These are phyloP conservation scores for Brevipalpus yothersi DNA, from an alignment of 1,140 invertebrate genomes.

Conservation along the genomic window DNA sequence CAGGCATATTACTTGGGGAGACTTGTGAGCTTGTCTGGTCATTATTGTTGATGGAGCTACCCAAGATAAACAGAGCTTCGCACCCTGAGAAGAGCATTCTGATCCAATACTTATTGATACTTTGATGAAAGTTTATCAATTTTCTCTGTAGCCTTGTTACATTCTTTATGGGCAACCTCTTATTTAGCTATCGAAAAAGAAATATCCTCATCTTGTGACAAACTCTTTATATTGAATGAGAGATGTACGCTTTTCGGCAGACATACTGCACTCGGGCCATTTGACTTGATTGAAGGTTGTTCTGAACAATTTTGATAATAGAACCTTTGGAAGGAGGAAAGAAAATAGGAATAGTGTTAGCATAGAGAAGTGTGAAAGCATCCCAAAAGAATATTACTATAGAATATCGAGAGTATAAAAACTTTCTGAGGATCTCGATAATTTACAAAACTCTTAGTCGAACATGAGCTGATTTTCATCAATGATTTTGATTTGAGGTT, in stretches of 20 bases:
- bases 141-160: slow-evolving; percentile 25
- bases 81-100: slow-evolving; percentile 61
- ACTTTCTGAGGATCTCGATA: slow-evolving; percentile 36
- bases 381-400: neutral
- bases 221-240: slow-evolving; percentile 61
- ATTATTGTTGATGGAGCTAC: too few relatives aligned
- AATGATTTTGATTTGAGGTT: slow-evolving; percentile 58
- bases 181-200: slow-evolving; percentile 30
- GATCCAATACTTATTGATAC: slow-evolving; percentile 52
- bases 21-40: too few relatives aligned
- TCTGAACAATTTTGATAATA: slow-evolving; percentile 28
- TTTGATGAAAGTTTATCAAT: slow-evolving; percentile 40
- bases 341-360: slow-evolving; percentile 11
- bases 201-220: slow-evolving; percentile 50
- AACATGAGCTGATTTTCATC: slow-evolving; percentile 52
- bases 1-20: too few relatives aligned
- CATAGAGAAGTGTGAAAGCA: too few relatives aligned
- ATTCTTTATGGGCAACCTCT: slow-evolving; percentile 15
- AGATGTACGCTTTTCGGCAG: slow-evolving; percentile 29
- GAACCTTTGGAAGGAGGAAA: slow-evolving; percentile 17
- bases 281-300: slow-evolving; percentile 18
- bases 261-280: slow-evolving; percentile 16
- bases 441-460: slow-evolving; percentile 81
- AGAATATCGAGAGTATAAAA: neutral
- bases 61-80: slow-evolving; percentile 22